Conservation (phyloP, 2,888 invertebrate species). For the Spisula solida region DNA sequence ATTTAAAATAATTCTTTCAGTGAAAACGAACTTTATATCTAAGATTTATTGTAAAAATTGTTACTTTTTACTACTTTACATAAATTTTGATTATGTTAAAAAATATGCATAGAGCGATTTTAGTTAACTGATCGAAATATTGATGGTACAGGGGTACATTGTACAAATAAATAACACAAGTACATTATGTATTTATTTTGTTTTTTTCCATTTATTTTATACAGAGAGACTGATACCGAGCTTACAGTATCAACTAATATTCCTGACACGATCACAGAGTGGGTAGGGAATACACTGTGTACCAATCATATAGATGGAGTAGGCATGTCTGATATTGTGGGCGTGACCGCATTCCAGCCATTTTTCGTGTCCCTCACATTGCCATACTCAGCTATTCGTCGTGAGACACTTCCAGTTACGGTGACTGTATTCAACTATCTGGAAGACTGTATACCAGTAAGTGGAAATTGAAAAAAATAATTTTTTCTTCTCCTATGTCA, state of each 20-base stretch:
- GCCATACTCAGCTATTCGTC: conserved; percentile 91
- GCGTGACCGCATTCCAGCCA: conserved; percentile 90
- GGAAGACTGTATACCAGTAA: conserved; percentile 91
- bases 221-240: conserved; percentile 73
- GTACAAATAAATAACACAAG: too few relatives aligned
- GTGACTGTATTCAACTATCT: conserved; percentile 93
- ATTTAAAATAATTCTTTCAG: too few relatives aligned
- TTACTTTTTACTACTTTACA: too few relatives aligned
- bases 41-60: too few relatives aligned
- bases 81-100: too few relatives aligned
- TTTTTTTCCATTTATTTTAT: background rate
- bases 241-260: conserved; percentile 79
- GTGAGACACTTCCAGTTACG: conserved; percentile 91
- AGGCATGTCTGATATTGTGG: conserved; percentile 88
- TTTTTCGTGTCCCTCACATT: conserved; percentile 92
- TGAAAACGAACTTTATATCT: too few relatives aligned
- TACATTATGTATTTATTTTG: background rate
- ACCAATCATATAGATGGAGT: conserved; percentile 88
- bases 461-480: conserved; percentile 65
- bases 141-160: too few relatives aligned
- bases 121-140: too few relatives aligned
- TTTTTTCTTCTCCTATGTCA: too few relatives aligned
- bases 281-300: conserved; percentile 90
- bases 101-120: too few relatives aligned
- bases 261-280: conserved; percentile 91